Percentiles rank a stretch among this genome's conserved stretches.
Evolutionary conservation across 2,113 vertebrate species (phyloP).

Genomic region (Cryptotis parvus): DNA sequence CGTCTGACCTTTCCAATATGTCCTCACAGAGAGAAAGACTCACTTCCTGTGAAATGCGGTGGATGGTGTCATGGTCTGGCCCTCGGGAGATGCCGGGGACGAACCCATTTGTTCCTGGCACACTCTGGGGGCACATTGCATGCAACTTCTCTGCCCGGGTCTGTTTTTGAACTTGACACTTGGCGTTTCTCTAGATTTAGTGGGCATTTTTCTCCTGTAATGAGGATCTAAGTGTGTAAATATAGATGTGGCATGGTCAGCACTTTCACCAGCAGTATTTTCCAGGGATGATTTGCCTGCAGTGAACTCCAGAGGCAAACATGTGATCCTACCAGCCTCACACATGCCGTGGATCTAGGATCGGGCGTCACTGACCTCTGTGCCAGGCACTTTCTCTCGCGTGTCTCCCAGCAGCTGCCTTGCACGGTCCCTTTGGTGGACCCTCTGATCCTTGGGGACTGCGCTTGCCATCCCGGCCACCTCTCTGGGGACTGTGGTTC

Average conservation of each 20-base stretch:
- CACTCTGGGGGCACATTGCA: background rate
- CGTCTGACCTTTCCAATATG: background rate
- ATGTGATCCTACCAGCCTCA: constrained; percentile 17
- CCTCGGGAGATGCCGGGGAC: constrained; percentile 7
- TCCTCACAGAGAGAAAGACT: background rate
- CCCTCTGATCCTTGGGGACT: background rate
- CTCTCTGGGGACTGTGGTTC: background rate
- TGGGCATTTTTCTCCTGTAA: constrained; percentile 65
- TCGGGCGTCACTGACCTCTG: constrained; percentile 19
- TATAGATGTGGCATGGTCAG: constrained; percentile 72
- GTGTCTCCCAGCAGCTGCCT: background rate
- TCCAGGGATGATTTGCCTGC: constrained; percentile 54
- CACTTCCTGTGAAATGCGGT: background rate
- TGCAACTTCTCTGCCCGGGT: background rate
- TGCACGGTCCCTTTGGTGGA: background rate
- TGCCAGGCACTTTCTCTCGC: background rate
- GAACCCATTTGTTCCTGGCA: background rate
- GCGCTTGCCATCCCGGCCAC: background rate
- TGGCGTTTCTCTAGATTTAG: constrained; percentile 50
- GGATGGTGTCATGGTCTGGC: background rate
- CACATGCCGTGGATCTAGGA: constrained; percentile 53
- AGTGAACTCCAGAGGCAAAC: constrained; percentile 64
- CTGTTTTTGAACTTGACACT: constrained; percentile 48
- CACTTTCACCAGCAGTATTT: constrained; percentile 63
- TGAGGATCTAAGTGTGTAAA: constrained; percentile 43